These are phyloP conservation scores for Drosophila heteroneura DNA, from an alignment of 2,888 invertebrate genomes.

Conservation along the genomic window DNA sequence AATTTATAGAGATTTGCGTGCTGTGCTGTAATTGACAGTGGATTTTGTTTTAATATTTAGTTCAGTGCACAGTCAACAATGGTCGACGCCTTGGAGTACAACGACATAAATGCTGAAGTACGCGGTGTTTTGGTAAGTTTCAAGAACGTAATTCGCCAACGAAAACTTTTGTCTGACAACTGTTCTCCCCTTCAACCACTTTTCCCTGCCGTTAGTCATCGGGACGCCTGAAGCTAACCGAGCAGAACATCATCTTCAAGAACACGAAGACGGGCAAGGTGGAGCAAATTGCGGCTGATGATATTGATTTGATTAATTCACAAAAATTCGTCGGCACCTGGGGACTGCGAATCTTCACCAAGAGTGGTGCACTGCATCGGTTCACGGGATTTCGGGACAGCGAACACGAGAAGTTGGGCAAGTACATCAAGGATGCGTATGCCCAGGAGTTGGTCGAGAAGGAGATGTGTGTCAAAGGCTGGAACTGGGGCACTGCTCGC, in stretches of 20 bases:
- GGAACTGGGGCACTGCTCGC: constrained; percentile 99
- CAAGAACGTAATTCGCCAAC: constrained; percentile 11
- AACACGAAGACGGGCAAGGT: constrained; percentile 98
- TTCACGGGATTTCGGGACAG: constrained; percentile 97
- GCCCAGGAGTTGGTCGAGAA: constrained; percentile 94
- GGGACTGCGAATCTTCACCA: constrained; percentile 95
- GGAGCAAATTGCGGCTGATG: constrained; percentile 93
- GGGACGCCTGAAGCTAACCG: constrained; percentile 96
- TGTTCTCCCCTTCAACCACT: not conserved
- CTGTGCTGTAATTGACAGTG: constrained; percentile 43
- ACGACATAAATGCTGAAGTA: constrained; percentile 93
- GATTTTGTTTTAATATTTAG: constrained; percentile 14
- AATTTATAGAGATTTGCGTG: constrained; percentile 11
- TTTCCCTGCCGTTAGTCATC: constrained; percentile 89
- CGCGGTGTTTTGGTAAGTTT: constrained; percentile 93
- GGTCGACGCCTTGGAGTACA: constrained; percentile 95
- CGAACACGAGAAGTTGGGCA: constrained; percentile 96
- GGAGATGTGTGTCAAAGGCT: constrained; percentile 97
- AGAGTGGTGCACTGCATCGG: constrained; percentile 95
- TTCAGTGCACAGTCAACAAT: constrained; percentile 51
- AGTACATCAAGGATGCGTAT: constrained; percentile 94
- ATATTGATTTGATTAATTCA: constrained; percentile 96
- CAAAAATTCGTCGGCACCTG: constrained; percentile 95
- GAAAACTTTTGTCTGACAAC: constrained; percentile 36
- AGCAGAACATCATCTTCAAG: constrained; percentile 95